Evolutionary conservation across 1,140 invertebrate genomes (phyloP).

Genomic region (Anastrepha ludens): DNA sequence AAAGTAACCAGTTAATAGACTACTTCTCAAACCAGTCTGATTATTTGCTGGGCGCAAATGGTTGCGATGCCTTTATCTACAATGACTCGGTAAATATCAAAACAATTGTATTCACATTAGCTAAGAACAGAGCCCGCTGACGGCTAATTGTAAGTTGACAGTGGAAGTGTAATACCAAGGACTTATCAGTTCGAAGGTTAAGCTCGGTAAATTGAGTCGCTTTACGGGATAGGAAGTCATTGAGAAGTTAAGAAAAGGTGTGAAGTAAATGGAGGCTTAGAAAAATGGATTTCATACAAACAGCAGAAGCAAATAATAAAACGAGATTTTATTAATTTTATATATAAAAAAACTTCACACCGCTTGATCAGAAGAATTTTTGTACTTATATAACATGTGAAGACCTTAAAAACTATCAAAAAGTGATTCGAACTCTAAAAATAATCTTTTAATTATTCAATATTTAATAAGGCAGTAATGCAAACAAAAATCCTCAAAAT

Average conservation of each 20-base stretch:
- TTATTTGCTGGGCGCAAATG: background rate
- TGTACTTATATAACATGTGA: too few relatives aligned
- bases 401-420: too few relatives aligned
- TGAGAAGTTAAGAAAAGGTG: background rate
- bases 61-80: background rate
- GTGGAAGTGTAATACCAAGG: background rate
- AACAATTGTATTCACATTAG: background rate
- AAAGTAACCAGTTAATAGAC: background rate
- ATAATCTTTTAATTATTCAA: too few relatives aligned
- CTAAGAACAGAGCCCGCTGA: background rate
- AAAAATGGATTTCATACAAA: background rate
- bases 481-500: too few relatives aligned
- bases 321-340: too few relatives aligned
- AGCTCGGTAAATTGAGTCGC: background rate
- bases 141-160: background rate
- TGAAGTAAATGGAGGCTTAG: background rate
- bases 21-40: background rate
- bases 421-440: too few relatives aligned
- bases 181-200: background rate
- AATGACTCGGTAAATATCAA: conserved; percentile 5
- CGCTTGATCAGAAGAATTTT: too few relatives aligned
- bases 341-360: too few relatives aligned
- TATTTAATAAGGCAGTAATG: too few relatives aligned
- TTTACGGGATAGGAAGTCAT: background rate
- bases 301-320: background rate